Conservation (phyloP, 2,888 invertebrate genomes). For the Kryphioiulus occultus region DNA sequence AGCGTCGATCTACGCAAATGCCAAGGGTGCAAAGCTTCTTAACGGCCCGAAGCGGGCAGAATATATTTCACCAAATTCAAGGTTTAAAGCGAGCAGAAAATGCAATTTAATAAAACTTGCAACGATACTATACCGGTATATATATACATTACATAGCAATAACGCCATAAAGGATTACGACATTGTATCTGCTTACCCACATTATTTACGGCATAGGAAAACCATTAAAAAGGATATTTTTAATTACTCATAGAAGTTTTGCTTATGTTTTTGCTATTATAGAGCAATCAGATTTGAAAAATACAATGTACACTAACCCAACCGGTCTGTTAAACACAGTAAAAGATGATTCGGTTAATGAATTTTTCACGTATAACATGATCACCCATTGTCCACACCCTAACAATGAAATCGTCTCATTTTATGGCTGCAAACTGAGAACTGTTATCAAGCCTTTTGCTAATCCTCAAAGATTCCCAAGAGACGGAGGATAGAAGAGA, state of each 20-base stretch:
- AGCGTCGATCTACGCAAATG: not conserved
- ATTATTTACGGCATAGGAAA: too few species aligned
- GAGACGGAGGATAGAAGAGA: not conserved
- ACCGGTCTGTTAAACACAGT: not conserved
- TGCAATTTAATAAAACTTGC: not conserved
- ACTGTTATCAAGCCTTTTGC: not conserved
- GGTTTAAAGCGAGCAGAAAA: not conserved
- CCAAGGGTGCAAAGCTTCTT: not conserved
- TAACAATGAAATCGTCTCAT: not conserved
- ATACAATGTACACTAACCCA: too few species aligned
- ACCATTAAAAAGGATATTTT: too few species aligned
- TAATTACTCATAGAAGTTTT: too few species aligned
- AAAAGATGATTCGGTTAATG: not conserved
- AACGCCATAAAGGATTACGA: too few species aligned
- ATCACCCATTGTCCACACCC: not conserved
- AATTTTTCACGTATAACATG: not conserved
- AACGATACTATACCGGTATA: too few species aligned
- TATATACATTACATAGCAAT: too few species aligned
- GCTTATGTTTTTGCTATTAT: too few species aligned
- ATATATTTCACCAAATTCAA: too few species aligned
- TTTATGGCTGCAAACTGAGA: not conserved
- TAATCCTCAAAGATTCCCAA: not conserved
- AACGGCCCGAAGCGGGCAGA: not conserved
- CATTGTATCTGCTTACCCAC: too few species aligned
- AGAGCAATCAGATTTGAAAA: too few species aligned